A percentile compares a stretch with the other conserved stretches of the same genome.
These are phyloP conservation scores for Eulemur rubriventer DNA, from an alignment of 2,797 vertebrate genomes.

Conservation along the genomic window DNA sequence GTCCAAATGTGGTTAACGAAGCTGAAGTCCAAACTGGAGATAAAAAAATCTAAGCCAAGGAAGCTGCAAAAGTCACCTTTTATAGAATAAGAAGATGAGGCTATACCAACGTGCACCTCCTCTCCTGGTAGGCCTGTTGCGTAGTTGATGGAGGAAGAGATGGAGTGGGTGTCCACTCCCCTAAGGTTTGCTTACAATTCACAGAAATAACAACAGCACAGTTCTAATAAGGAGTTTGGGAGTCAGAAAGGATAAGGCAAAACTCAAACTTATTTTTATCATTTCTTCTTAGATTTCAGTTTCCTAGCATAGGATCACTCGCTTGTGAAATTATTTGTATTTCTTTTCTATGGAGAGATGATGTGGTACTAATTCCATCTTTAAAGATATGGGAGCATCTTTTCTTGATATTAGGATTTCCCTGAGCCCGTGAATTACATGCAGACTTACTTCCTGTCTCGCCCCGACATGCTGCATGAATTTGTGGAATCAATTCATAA, in stretches of 20 bases:
- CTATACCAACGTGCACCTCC: accelerated
- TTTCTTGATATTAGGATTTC: not conserved
- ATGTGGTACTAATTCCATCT: not conserved
- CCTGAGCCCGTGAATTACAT: not conserved
- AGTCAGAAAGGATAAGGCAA: not conserved
- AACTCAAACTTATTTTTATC: not conserved
- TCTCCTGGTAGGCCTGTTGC: not conserved
- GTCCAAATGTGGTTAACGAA: slow-evolving; percentile 13
- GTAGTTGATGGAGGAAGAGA: not conserved
- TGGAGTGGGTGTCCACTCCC: not conserved
- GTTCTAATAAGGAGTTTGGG: not conserved
- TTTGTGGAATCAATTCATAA: not conserved
- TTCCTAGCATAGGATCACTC: not conserved
- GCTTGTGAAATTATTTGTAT: not conserved
- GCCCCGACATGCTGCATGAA: not conserved
- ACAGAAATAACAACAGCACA: not conserved
- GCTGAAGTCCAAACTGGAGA: not conserved
- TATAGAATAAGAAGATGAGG: not conserved
- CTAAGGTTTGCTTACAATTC: not conserved
- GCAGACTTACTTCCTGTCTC: not conserved
- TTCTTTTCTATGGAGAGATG: not conserved
- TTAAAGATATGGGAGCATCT: not conserved
- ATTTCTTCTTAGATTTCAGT: not conserved
- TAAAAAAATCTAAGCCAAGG: not conserved
- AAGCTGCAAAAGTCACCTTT: not conserved